These are phyloP conservation scores for Gisinianus flammeolus DNA, from an alignment of 2,888 invertebrate species.

Conservation along the genomic window DNA sequence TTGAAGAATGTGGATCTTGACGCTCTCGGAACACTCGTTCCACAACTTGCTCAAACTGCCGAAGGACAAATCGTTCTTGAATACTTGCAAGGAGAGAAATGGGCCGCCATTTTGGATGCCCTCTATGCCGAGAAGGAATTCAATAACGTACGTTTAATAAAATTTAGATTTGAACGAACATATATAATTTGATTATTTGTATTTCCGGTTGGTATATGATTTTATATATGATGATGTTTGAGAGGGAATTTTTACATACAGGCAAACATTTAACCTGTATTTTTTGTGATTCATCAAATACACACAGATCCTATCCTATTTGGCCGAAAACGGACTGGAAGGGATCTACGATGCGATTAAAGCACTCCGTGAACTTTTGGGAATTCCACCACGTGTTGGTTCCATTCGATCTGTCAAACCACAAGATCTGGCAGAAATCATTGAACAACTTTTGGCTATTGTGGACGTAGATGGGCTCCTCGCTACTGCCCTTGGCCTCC, in stretches of 20 bases:
- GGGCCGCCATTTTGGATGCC: background rate
- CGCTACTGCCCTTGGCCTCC: background rate
- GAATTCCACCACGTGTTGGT: slow-evolving; percentile 4
- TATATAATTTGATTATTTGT: too few relatives aligned
- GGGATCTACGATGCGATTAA: background rate
- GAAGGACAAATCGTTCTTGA: background rate
- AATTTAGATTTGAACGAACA: too few relatives aligned
- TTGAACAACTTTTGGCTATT: background rate
- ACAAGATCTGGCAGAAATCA: background rate
- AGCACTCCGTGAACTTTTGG: background rate
- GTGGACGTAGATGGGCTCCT: background rate
- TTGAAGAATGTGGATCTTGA: background rate
- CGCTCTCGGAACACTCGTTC: background rate
- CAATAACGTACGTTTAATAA: background rate
- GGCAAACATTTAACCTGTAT: too few relatives aligned
- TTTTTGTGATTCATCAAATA: background rate
- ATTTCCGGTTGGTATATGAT: too few relatives aligned
- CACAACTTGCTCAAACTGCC: background rate
- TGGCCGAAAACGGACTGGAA: slow-evolving; percentile 6
- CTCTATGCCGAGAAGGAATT: background rate
- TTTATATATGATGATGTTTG: too few relatives aligned
- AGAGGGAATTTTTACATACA: too few relatives aligned
- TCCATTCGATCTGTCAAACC: background rate
- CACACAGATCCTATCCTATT: slow-evolving; percentile 4
- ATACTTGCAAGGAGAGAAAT: background rate